Base-by-base conservation (phyloP, 2,113 vertebrate species). In the Ovis canadensis region DNA sequence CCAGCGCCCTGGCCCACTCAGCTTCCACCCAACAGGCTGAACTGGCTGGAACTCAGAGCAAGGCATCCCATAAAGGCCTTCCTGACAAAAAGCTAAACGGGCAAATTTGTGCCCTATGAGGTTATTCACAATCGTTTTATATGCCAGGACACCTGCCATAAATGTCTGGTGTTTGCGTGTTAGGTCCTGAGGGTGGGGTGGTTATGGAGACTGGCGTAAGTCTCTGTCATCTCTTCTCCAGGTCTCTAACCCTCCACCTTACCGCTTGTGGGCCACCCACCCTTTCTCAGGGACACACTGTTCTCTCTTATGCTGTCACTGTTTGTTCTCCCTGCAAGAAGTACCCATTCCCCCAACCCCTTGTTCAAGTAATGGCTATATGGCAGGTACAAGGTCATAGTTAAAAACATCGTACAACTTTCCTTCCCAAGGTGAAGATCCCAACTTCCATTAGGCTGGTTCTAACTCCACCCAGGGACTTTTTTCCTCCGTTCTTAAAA, bases 401-500 rank as follows among this genome's bases (percentile, higher is more conserved):
- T 52, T 81, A 77, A 94, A 88, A 90, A 90, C 45, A 25, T 14
- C 5, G 3, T 40, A 85, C 8, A 54, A 31, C 81, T 94, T 81
- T 67, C 27, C 40, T 74, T 89, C 60, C 40, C 19, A 62, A 74
- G 19, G 48, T 31, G 57, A 90, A n/a, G 62, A 91, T 57, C 8
- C 31, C 10, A 43, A 48, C 45, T 45, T 50, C 27, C 45, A 50
- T 33, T 36, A 27, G 3, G 25, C 43, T 85, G 43, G 29, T 19
- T 77, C 45, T 29, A 62, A 15, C 88, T 74, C 11, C 4, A 88
- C 40, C 7, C 48, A 36, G 43, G 12, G 50, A 57, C 17, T 23
- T 88, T 93, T 52, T 59, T 52, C 82, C 54, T 77, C 74, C 4
- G 60, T 88, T 91, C 50, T 11, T 88, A 71, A 64, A 36, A 23